Percentiles rank a stretch among this genome's conserved stretches.
Evolutionary conservation across 2,888 invertebrate species (phyloP).

Genomic region (Pecten maximus): DNA sequence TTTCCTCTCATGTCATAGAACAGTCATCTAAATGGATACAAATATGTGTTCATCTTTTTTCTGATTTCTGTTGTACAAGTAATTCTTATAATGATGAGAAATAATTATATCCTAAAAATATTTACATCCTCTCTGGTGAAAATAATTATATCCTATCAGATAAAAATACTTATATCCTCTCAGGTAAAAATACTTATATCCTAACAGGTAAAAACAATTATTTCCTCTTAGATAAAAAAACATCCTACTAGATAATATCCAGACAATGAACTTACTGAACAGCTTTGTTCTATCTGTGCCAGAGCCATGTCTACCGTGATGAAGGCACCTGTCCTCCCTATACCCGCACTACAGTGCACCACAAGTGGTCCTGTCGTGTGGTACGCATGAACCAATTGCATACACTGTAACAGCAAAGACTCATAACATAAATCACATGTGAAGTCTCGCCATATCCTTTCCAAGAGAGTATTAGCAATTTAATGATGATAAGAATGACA

Average conservation of each 20-base stretch:
- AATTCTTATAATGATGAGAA: too few species aligned
- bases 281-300: slow-evolving; percentile 71
- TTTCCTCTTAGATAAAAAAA: not conserved
- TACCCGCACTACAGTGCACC: slow-evolving; percentile 84
- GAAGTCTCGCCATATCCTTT: not conserved
- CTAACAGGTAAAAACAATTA: too few species aligned
- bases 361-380: slow-evolving; percentile 85
- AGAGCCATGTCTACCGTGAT: slow-evolving; percentile 78
- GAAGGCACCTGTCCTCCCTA: slow-evolving; percentile 83
- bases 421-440: not conserved
- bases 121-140: too few species aligned
- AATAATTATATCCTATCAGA: too few species aligned
- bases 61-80: too few species aligned
- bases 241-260: not conserved
- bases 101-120: too few species aligned
- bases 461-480: not conserved
- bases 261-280: slow-evolving; percentile 68
- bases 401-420: slow-evolving; percentile 72
- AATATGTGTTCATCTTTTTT: too few species aligned
- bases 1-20: too few species aligned
- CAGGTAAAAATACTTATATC: too few species aligned
- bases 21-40: too few species aligned
- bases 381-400: slow-evolving; percentile 74
- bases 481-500: not conserved
- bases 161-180: too few species aligned